Evolutionary conservation across 2,113 vertebrate genomes (phyloP).

Genomic region (Silurus glanis): DNA sequence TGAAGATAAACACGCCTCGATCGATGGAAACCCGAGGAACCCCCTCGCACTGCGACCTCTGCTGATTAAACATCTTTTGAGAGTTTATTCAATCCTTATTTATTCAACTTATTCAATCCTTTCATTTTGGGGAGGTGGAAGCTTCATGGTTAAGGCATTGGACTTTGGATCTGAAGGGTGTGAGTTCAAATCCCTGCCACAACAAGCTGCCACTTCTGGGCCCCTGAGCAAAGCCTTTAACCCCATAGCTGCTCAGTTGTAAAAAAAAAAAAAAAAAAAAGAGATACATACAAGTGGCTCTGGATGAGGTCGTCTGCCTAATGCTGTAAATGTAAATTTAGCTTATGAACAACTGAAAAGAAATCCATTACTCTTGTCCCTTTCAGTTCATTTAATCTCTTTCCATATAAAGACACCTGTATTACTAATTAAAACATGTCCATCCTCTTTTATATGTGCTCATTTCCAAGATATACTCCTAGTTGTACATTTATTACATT

Average conservation of each 20-base stretch:
- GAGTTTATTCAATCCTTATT: not conserved
- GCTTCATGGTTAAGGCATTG: too few relatives aligned
- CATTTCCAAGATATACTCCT: not conserved
- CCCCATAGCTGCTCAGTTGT: too few relatives aligned
- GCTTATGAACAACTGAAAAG: not conserved
- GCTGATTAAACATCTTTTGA: not conserved
- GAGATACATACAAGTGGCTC: too few relatives aligned
- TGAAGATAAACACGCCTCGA: slow-evolving; percentile 45
- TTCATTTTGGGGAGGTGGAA: too few relatives aligned
- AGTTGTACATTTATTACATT: not conserved
- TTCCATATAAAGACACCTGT: not conserved
- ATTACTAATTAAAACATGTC: not conserved
- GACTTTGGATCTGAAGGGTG: too few relatives aligned
- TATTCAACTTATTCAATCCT: not conserved
- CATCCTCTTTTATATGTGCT: not conserved
- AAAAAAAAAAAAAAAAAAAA: too few relatives aligned
- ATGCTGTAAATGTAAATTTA: too few relatives aligned
- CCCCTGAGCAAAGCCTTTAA: too few relatives aligned
- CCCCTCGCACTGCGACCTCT: not conserved
- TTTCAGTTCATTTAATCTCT: not conserved
- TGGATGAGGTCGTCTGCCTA: too few relatives aligned
- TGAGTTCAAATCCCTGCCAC: too few relatives aligned
- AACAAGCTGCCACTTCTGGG: too few relatives aligned
- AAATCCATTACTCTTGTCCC: not conserved
- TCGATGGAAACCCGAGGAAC: slow-evolving; percentile 38